Evolutionary conservation across 2,888 invertebrate genomes (phyloP), one percentile per base, ranked within the genome.

Genomic region (Esperia sulphurella): DNA sequence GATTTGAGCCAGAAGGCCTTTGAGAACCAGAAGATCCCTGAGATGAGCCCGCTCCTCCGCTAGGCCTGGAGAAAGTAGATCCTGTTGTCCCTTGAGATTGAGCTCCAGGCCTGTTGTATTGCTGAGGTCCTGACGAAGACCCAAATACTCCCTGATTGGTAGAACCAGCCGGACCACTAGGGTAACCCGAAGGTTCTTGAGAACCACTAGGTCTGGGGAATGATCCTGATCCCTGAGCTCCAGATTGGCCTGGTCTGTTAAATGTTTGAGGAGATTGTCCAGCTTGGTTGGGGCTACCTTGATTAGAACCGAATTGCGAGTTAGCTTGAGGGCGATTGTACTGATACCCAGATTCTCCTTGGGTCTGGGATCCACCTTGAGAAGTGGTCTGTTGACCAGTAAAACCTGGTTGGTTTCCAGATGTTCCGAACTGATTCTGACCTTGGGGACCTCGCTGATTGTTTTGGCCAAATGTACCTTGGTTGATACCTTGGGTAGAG

Each of bases 341-440:
- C 28, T 58, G 48, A 13, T 68, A 68, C 30, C 68, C 65, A 30
- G 58, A 41, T 13, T 61, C 57, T 35, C 49, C 53, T 39, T 62
- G 62, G 30, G 40, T 45, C 37, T 55, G 57, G 40, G 49, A 43
- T 41, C 43, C 55, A 45, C 54, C 50, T 21, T 48, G 50, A n/a
- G 43, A 41, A 14, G 49, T 21, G 38, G 31, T 46, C 33, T 48
- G n/a, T n/a, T n/a, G 49, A 40, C 51, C 48, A n/a, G 44, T 10
- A 21, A 43, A 48, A 7, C 44, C 45, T 21, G 2, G 21, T 43
- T 50, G 50, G 14, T 43, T 9, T 8, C 47, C 48, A 31, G 51
- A 42, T 43, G 46, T 41, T 9, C 33, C 39, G 37, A 47, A 54
- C 21, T 52, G 50, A 39, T 48, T 48, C 37, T 49, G 48, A 35